phyloP scores from a whole-genome alignment of 2,888 invertebrate species.

The Miltochrista miniata region DNA sequence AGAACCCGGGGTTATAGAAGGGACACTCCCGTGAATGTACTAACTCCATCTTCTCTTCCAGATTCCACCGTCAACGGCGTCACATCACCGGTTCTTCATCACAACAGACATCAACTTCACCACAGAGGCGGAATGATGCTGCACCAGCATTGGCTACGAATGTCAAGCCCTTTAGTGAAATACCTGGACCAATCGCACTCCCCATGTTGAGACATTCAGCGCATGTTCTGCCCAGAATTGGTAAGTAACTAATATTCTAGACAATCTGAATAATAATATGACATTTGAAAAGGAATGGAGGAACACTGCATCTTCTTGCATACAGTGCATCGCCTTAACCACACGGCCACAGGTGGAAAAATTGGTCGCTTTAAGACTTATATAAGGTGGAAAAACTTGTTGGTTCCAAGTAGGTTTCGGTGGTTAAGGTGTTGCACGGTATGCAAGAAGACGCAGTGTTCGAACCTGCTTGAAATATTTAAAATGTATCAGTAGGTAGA shows the following conservation, averaged over 20 bases:
- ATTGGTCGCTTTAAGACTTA: too few relatives aligned
- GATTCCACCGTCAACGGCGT: slow-evolving; percentile 60
- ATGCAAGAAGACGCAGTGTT: too few relatives aligned
- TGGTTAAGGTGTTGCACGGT: too few relatives aligned
- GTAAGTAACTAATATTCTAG: slow-evolving; percentile 40
- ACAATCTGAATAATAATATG: not conserved
- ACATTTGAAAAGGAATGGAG: too few relatives aligned
- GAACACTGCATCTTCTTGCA: too few relatives aligned
- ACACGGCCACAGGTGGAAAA: too few relatives aligned
- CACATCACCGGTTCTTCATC: slow-evolving; percentile 55
- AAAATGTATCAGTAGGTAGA: too few relatives aligned
- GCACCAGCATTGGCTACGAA: slow-evolving; percentile 39
- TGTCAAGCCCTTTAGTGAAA: slow-evolving; percentile 62
- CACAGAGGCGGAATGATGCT: slow-evolving; percentile 54
- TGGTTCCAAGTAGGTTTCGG: too few relatives aligned
- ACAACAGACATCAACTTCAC: slow-evolving; percentile 65
- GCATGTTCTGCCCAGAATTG: slow-evolving; percentile 72
- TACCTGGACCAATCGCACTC: slow-evolving; percentile 71
- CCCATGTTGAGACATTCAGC: slow-evolving; percentile 75
- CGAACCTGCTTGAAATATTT: too few relatives aligned
- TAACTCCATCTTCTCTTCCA: slow-evolving; percentile 24
- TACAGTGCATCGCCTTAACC: too few relatives aligned
- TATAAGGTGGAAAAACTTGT: too few relatives aligned
- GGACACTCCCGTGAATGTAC: not conserved
- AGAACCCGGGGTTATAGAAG: too few relatives aligned